These are phyloP conservation scores for Nycteola revayana DNA, from an alignment of 2,888 invertebrate genomes.

Conservation along the genomic window DNA sequence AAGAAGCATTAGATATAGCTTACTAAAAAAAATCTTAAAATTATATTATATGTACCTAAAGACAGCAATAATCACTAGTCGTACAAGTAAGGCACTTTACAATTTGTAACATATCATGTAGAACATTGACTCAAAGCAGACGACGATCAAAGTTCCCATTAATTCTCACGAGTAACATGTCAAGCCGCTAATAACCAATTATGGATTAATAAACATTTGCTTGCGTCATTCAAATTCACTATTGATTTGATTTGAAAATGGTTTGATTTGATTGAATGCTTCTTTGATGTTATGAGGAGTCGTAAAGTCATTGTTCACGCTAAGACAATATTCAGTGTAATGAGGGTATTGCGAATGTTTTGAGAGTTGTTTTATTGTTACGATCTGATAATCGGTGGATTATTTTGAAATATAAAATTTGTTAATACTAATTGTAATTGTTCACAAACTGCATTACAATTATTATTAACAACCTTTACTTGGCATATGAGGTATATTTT, in stretches of 20 bases:
- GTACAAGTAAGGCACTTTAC: no score
- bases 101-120: no score
- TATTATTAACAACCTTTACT: no score
- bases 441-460: no score
- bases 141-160: conserved; percentile 67
- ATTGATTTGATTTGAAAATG: conserved; percentile 49
- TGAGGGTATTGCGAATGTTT: conserved; percentile 28
- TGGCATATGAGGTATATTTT: no score
- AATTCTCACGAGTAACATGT: conserved; percentile 58
- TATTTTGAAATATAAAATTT: no score
- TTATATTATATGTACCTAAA: no score
- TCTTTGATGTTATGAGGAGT: conserved; percentile 66
- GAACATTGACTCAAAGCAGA: no score
- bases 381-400: conserved; percentile 18
- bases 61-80: no score
- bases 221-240: conserved; percentile 67
- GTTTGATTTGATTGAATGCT: conserved; percentile 38
- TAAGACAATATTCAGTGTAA: not conserved
- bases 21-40: no score
- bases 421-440: no score
- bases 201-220: conserved; percentile 76
- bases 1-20: no score
- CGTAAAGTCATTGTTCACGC: conserved; percentile 62
- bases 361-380: conserved; percentile 38
- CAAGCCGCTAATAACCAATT: conserved; percentile 75